A percentile compares a stretch with the other conserved stretches of the same genome.
Conservation (phyloP, 2,113 vertebrate species). For the Orientallactaga bullata region DNA sequence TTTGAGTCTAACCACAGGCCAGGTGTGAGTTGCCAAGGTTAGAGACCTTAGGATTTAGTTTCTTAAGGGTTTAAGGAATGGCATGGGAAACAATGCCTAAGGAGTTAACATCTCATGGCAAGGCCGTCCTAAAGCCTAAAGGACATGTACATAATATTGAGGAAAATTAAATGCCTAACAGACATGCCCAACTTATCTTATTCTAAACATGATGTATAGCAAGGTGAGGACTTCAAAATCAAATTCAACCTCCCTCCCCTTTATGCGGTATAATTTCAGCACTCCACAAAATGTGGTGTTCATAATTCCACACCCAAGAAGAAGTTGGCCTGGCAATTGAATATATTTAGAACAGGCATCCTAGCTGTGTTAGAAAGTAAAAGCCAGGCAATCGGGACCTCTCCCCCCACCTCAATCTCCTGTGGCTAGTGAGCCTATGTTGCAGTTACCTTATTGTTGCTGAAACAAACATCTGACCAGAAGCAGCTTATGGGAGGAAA, state of each 20-base stretch:
- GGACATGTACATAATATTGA: background rate
- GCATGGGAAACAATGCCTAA: background rate
- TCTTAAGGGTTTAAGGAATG: background rate
- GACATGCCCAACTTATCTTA: background rate
- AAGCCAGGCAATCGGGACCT: background rate
- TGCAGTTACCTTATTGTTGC: no score
- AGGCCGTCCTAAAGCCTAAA: background rate
- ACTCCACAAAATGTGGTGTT: background rate
- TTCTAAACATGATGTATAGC: background rate
- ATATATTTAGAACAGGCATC: background rate
- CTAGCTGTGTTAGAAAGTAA: background rate
- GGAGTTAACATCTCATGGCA: background rate
- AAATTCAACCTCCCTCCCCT: background rate
- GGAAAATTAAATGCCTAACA: background rate
- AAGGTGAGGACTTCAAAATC: background rate
- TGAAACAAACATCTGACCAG: no score
- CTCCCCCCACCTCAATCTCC: background rate
- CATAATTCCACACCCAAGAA: background rate
- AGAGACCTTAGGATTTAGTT: background rate
- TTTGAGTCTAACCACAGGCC: background rate
- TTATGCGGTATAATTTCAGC: background rate
- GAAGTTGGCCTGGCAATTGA: background rate
- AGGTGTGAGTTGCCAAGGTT: background rate
- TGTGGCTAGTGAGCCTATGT: no score
- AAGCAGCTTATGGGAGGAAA: no score